Base-by-base conservation (phyloP, 2,113 vertebrate species). In the Saiga tatarica region DNA sequence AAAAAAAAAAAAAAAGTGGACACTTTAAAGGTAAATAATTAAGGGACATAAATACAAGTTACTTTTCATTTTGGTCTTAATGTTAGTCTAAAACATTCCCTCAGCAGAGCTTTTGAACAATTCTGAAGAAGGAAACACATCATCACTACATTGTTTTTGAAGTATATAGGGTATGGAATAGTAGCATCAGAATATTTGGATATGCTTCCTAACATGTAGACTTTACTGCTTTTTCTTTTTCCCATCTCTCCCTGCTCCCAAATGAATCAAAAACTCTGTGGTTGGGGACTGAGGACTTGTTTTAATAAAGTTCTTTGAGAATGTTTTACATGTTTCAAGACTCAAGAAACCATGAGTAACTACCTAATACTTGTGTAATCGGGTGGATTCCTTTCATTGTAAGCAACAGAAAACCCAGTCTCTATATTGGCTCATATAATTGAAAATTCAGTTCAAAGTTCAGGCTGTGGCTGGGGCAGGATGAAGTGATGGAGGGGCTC, bases 11-110 rank as follows among this genome's bases (percentile, higher is more conserved):
- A 90, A 83, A 81, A 13, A 16, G 39, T 33, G 39, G 74, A 94
- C 94, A 86, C 85, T 64, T 74, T 10, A 94, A 89, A 71, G 8
- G 47, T 96, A 96, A 97, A 91, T 89, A 91, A 97, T 42, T 57
- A 92, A 60, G 5, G 87, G 0, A 4, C 47, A 95, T 96, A 96
- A 95, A 89, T 92, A 97, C 82, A 96, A 50, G 33, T 52, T 30
- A 21, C 2, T 9, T 47, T 92, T 57, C 47, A 92, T 59, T 87
- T 60, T 52, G n/a, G 30, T 60, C 98, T 97, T 94, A 95, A 89
- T 79, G 14, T 60, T 90, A 94, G 30, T 74, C 76, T 94, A 47
- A 82, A 95, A 47, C 26, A 98, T 78, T 94, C 82, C 76, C 93
- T 97, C 67, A 90, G 19, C 19, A 64, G 53, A 97, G 59, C 3